These are phyloP conservation scores for Urosaurus nigricauda DNA, from an alignment of 2,797 vertebrate genomes.

Conservation along the genomic window DNA sequence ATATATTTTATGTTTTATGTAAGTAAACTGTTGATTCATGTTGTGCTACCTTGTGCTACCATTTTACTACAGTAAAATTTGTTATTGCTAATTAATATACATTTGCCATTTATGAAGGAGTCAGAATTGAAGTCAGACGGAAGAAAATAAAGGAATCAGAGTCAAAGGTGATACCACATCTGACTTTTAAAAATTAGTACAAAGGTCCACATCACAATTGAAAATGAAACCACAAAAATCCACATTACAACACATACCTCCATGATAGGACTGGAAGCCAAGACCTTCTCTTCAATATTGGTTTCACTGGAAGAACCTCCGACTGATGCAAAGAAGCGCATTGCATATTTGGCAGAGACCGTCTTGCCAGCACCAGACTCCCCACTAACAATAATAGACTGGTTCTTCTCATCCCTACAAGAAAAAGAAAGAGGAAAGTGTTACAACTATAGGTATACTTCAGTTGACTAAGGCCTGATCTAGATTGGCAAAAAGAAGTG, in stretches of 20 bases:
- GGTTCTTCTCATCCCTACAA: constrained; percentile 93
- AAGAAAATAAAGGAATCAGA: no score
- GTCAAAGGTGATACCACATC: no score
- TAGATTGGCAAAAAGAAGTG: no score
- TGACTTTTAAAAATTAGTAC: no score
- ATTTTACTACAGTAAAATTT: no score
- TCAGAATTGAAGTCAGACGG: no score
- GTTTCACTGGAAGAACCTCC: constrained; percentile 89
- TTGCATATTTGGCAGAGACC: constrained; percentile 95
- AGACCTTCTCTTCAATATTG: constrained; percentile 93
- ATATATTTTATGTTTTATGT: no score
- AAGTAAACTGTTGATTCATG: no score
- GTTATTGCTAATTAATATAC: no score
- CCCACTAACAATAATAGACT: constrained; percentile 96
- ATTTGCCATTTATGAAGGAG: no score
- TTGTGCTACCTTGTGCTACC: no score
- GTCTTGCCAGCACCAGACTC: constrained; percentile 97
- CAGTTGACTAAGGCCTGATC: no score
- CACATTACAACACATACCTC: constrained; percentile 81
- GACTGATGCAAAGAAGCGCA: constrained; percentile 94
- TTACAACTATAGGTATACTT: neutral
- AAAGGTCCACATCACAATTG: rapidly evolving
- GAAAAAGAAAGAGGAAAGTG: constrained; percentile 13
- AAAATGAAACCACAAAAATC: neutral
- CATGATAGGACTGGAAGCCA: constrained; percentile 95